These are phyloP conservation scores for Ormyrus pomaceus DNA, from an alignment of 2,888 invertebrate species.

Conservation along the genomic window DNA sequence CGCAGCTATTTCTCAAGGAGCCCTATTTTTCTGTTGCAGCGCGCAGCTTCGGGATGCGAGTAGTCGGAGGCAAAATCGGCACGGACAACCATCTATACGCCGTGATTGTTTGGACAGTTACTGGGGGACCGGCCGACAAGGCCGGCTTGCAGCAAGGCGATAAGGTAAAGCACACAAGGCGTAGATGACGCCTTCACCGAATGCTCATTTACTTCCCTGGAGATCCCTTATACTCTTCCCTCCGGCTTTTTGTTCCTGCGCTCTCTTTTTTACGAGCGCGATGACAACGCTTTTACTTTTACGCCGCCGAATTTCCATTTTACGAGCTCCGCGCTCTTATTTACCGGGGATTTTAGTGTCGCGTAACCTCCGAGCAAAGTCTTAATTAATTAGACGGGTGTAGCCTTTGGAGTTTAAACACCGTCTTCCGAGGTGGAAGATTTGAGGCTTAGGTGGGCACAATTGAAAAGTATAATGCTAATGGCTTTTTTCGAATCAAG, in stretches of 20 bases:
- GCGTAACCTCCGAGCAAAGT: neutral
- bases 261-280: slow-evolving; percentile 12
- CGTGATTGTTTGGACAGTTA: slow-evolving; percentile 93
- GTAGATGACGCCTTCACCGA: neutral
- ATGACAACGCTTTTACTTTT: slow-evolving; percentile 5
- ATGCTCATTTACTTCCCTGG: neutral
- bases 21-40: slow-evolving; percentile 70
- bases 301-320: slow-evolving; percentile 30
- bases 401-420: no score
- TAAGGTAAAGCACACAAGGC: slow-evolving; percentile 79
- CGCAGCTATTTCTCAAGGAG: neutral
- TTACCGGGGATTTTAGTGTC: slow-evolving; percentile 1
- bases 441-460: no score
- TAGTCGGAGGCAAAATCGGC: slow-evolving; percentile 93
- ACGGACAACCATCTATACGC: slow-evolving; percentile 92
- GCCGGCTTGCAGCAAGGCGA: slow-evolving; percentile 93
- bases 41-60: slow-evolving; percentile 95
- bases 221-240: neutral
- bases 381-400: slow-evolving; percentile 25
- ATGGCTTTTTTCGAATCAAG: no score
- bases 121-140: slow-evolving; percentile 93
- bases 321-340: slow-evolving; percentile 21
- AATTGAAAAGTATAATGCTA: no score
- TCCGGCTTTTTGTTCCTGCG: neutral
- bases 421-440: no score